Evolutionary conservation across 2,113 vertebrate genomes (phyloP), one percentile per base, ranked within the genome.

Genomic region (Naja naja): DNA sequence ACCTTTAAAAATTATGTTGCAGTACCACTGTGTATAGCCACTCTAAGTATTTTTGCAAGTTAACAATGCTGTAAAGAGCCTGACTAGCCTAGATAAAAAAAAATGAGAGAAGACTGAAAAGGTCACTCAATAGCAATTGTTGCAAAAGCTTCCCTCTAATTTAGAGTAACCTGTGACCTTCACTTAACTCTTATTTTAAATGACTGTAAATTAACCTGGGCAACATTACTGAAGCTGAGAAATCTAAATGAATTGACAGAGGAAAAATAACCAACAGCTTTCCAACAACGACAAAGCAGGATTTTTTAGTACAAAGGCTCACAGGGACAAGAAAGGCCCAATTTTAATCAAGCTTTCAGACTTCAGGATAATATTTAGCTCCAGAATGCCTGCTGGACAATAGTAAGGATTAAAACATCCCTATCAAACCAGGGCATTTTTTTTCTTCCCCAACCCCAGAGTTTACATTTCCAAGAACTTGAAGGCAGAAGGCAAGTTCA

Each of bases 141-240:
- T 95, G 91, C 94, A 94, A 94, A 94, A 90, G 91, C 91, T 96
- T 96, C 90, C 60, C 87, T 95, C 91, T 95, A 96, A 96, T 95
- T 95, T 55, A 96, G 93, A 94, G 94, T 94, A 93, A 94, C 93
- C 96, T 90, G 94, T 93, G 92, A 96, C 96, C 97, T 95, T 97
- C 95, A 95, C 94, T 97, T 97, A 97, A 95, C 96, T 95, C 93
- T 85, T 94, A 86, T 90, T 96, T 96, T 89, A 95, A 95, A 95
- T 94, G 88, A 93, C 96, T 97, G 94, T 89, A 95, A 95, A 97
- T 96, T 94, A 95, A 96, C 90, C 95, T 93, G 91, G 85, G 92
- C 81, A 90, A 93, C 93, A 92, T 95, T 94, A 93, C 64, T 92
- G 81, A 87, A 92, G 91, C 93, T 92, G 92, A 85, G 95, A 97